Conservation (phyloP, 2,888 invertebrate genomes). For the Drosophila emarginata region DNA sequence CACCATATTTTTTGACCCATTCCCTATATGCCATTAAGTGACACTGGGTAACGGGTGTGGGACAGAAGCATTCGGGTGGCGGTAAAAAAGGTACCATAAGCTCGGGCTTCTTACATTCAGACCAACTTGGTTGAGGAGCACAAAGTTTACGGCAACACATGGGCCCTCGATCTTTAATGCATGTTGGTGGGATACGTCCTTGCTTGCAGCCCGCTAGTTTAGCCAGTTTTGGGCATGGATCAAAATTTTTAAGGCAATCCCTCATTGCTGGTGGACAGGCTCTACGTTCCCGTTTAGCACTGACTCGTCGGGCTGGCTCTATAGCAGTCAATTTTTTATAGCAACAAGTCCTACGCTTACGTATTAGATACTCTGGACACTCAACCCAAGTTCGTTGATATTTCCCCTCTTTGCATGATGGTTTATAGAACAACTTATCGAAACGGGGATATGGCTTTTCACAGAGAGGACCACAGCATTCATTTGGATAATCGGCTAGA, state of each 20-base stretch:
- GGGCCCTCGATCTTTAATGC: slow-evolving; percentile 17
- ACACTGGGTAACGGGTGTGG: slow-evolving; percentile 8
- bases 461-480: slow-evolving; percentile 46
- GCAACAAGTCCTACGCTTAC: slow-evolving; percentile 37
- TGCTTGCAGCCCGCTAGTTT: slow-evolving; percentile 11
- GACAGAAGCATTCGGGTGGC: slow-evolving; percentile 28
- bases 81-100: slow-evolving; percentile 4
- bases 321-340: slow-evolving; percentile 40
- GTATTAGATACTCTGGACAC: slow-evolving; percentile 45
- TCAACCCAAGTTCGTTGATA: slow-evolving; percentile 68
- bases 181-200: slow-evolving; percentile 25
- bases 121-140: slow-evolving; percentile 33
- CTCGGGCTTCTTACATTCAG: slow-evolving; percentile 26
- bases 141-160: slow-evolving; percentile 23
- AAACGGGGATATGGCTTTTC: slow-evolving; percentile 41
- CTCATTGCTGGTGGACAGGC: not conserved
- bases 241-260: not conserved
- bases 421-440: slow-evolving; percentile 55
- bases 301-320: slow-evolving; percentile 30
- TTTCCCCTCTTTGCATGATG: slow-evolving; percentile 41
- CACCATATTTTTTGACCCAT: not conserved
- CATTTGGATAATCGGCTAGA: not conserved
- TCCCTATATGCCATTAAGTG: slow-evolving; percentile 17
- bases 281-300: not conserved
- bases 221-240: slow-evolving; percentile 22